Base-by-base conservation (phyloP, 2,888 invertebrate species). In the Tribolium freemani region DNA sequence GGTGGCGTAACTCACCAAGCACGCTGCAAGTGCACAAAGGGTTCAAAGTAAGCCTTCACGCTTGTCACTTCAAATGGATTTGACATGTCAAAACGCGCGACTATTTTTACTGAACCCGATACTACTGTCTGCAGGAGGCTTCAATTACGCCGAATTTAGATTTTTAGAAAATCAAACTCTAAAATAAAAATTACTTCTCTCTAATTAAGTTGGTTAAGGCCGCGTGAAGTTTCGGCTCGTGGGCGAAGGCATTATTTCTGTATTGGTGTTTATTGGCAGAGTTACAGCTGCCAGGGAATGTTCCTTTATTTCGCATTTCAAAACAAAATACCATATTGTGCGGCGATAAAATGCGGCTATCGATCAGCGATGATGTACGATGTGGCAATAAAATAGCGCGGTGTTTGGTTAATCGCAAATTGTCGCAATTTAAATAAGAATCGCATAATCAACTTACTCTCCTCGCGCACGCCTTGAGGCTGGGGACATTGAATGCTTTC, bases 401-500 rank as follows among this genome's bases (percentile, higher is more conserved):
- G 63, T 54, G 61, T 63, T 54, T 30, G 45, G 31, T 26, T 26
- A 6, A 30, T 63, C 20, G 54, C 21, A 20, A 45, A 3, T 30
- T 30, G 63, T 51, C 9, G 20, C 50, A 70, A 69, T 73, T 54
- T 71, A 16, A 66, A 73, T 73, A 66, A 70, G 58, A 60, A 72
- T 60, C 13, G 67, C 69, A 63, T 74, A 75, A 75, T 74, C 60
- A 74, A 91, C 94, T 93, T 87, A 96, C 96, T 95, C 88, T 96
- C 95, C 86, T 96, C 96, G 75, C 93, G 92, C 83, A 95, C 94
- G 61, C 95, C 95, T 83, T 93, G 91, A 0, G 94, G 94, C 82
- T 95, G 94, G 6, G 94, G 93, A 84, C 96, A 96, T 84, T 95
- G 94, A 77, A 94, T 91, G 79, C 94, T 95, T 86, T 96, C 95